Base-by-base conservation (phyloP, 2,113 vertebrate species). In the Sporophila hypoxantha region DNA sequence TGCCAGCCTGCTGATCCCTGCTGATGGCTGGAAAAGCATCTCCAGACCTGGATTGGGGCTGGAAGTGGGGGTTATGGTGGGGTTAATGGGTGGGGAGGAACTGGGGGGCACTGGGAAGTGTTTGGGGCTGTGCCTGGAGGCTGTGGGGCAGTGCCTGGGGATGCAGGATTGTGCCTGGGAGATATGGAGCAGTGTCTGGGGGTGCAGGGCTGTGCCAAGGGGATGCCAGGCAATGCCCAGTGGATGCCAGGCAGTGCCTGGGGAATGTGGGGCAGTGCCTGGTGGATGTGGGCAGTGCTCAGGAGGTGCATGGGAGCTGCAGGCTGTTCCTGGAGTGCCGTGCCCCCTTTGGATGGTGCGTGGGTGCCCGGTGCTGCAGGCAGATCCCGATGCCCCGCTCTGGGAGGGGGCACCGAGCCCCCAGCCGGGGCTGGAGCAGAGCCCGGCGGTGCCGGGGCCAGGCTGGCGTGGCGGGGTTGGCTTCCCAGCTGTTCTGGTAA, bases 401-500 rank as follows among this genome's bases (percentile, higher is more conserved):
- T 59, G 27, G 27, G 8, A 2, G 27, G 53, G 17, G 10, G 30
- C 41, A 41, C 56, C 27, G 21, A 42, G n/a, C 22, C 6, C 36
- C 42, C n/a, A 2, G 10, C 16, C 1, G 36, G 30, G 65, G 55
- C 17, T 0, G 37, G 30, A 53, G 46, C 50, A 3, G 32, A 74
- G 66, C 82, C 34, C 0, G 61, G 67, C 30, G 84, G 34, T 64
- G 53, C 56, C 56, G 46, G 5, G 71, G 50, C 70, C 56, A 0
- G 62, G 84, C 85, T 73, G 56, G 55, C 68, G 17, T 19, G 14
- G 57, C 4, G 42, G 42, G 69, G 53, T 91, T 91, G 73, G 83
- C 68, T 90, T 94, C 94, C 96, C 95, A 96, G 95, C 95, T 96
- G 96, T 87, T 94, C 66, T 30, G 75, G 70, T 95, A 94, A 96